Evolutionary conservation across 2,888 invertebrate genomes (phyloP), one percentile per base, ranked within the genome.

Genomic region (Leptarthrus brevirostris): DNA sequence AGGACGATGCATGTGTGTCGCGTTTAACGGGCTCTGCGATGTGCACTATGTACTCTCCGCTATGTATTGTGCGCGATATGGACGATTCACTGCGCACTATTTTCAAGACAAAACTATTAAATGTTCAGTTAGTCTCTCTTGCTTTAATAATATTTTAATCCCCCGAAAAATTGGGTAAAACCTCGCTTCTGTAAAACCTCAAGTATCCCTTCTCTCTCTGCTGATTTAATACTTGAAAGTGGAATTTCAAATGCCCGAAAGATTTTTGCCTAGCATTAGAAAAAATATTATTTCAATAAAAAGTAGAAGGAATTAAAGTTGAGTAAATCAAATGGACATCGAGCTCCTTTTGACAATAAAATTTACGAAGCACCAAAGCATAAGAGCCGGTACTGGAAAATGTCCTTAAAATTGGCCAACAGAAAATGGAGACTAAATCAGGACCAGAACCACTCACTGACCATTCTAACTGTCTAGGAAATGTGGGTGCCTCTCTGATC

Each of bases 241-340:
- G 12, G 40, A 10, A 24, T 61, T 61, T 61, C 61, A 40, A 20
- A 61, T 36, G 61, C n/a, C n/a, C 61, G 40, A 40, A 40, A 20
- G 18, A 36, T 61, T 36, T 40, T 36, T 40, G 22, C 40, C 36
- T 61, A 40, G 20, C 36, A 22, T 61, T 14, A 2, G 10, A 20
- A 40, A 61, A 61, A 61, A 61, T 61, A 61, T 61, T 61, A 61
- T 61, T 61, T 40, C 61, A 61, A 61, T 61, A 40, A 40, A 61
- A 1, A 61, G 5, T 18, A 26, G 40, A 40, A 36, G 61, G 36
- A 61, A 36, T 18, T 20, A n/a, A 40, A 18, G 22, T 61, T 61
- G n/a, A 40, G 61, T 61, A 61, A 40, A 40, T 40, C 36, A 40
- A 61, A 20, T 40, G 40, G 61, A 61, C 24, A 26, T 40, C 40